Evolutionary conservation across 2,113 vertebrate species (phyloP).

Genomic region (Noctilio leporinus): DNA sequence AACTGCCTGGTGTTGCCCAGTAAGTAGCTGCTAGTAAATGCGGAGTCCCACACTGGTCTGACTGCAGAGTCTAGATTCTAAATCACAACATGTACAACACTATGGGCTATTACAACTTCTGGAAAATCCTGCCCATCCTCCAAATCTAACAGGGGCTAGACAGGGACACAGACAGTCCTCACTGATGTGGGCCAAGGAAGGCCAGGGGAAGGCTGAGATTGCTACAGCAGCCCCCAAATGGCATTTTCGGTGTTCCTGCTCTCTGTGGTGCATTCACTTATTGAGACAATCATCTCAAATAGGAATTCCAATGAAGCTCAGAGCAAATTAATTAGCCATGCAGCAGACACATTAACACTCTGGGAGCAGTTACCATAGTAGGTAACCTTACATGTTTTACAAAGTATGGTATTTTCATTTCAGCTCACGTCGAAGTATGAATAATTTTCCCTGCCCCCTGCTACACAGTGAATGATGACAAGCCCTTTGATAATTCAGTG

Average conservation of each 20-base stretch:
- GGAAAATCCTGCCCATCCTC: background rate
- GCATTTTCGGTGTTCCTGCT: conserved; percentile 33
- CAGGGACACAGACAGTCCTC: background rate
- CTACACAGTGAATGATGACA: conserved; percentile 60
- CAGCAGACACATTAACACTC: conserved; percentile 70
- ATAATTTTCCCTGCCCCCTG: conserved; percentile 57
- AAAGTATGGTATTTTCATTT: conserved; percentile 61
- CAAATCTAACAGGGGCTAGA: background rate
- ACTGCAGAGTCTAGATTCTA: background rate
- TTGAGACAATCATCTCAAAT: conserved; percentile 67
- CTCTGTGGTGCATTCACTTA: conserved; percentile 59
- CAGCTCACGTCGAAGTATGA: conserved; percentile 61
- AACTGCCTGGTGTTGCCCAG: background rate
- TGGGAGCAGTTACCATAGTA: conserved; percentile 57
- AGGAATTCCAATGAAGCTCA: conserved; percentile 64
- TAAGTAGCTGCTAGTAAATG: background rate
- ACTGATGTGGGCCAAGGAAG: background rate
- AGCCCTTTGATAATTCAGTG: conserved; percentile 7
- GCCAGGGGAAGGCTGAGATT: background rate
- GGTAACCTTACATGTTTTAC: conserved; percentile 71
- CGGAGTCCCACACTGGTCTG: background rate
- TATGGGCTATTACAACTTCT: background rate
- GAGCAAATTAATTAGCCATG: conserved; percentile 71
- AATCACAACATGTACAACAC: background rate
- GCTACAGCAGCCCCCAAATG: background rate